Evolutionary conservation across 2,888 invertebrate species (phyloP).

Genomic region (Salticus scenicus): DNA sequence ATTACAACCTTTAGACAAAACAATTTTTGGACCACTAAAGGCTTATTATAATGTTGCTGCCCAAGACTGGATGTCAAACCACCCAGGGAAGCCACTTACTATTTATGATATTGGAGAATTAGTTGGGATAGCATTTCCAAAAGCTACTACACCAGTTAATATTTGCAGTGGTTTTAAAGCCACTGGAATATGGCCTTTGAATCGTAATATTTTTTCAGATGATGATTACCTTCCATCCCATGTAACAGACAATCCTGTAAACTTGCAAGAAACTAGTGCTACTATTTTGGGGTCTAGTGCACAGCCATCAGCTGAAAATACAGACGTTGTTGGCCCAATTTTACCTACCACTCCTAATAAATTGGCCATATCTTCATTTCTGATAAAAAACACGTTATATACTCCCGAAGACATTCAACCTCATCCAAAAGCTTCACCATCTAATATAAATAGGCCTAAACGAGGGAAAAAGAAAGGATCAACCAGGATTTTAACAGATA

Average conservation of each 20-base stretch:
- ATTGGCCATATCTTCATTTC: too few species aligned
- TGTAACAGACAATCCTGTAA: constrained; percentile 23
- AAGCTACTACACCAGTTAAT: neutral
- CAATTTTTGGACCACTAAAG: constrained; percentile 71
- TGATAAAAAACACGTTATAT: too few species aligned
- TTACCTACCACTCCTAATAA: too few species aligned
- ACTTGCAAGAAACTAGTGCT: too few species aligned
- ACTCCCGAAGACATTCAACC: too few species aligned
- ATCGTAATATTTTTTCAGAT: constrained; percentile 53
- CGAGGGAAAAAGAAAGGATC: too few species aligned
- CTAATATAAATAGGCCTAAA: too few species aligned
- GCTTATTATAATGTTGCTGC: neutral
- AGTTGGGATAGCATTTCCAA: neutral
- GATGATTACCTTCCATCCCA: constrained; percentile 30
- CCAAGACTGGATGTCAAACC: constrained; percentile 1
- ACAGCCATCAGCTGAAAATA: too few species aligned
- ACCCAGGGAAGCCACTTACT: neutral
- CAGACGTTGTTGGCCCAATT: too few species aligned
- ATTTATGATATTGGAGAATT: neutral
- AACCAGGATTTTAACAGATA: too few species aligned
- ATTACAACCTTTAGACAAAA: constrained; percentile 74
- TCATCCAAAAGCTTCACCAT: too few species aligned
- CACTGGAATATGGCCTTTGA: constrained; percentile 57
- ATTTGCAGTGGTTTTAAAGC: neutral
- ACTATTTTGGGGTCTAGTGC: too few species aligned